Conservation (phyloP, 2,888 invertebrate species). For the Stictocephala bisonia region DNA sequence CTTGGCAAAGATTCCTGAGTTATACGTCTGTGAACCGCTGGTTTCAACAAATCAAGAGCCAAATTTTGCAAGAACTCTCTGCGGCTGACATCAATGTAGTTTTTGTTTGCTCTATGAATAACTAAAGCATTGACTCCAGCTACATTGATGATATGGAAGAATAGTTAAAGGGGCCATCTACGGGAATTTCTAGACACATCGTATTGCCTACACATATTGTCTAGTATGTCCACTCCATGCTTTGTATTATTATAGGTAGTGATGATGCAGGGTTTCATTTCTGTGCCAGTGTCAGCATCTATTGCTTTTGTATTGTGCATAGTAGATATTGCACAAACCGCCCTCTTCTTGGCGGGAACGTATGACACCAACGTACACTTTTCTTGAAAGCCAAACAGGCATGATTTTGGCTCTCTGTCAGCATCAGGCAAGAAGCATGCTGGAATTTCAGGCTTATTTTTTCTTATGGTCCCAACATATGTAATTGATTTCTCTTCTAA, state of each 20-base stretch:
- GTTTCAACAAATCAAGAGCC: slow-evolving; percentile 19
- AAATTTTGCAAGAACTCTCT: not conserved
- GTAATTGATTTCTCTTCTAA: not conserved
- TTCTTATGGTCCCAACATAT: slow-evolving; percentile 6
- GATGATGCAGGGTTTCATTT: slow-evolving; percentile 7
- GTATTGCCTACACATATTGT: slow-evolving; percentile 34
- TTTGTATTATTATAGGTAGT: slow-evolving; percentile 25
- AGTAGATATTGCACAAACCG: not conserved
- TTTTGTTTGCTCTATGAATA: not conserved
- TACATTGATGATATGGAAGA: slow-evolving; percentile 16
- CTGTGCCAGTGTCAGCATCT: not conserved
- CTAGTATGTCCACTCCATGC: slow-evolving; percentile 32
- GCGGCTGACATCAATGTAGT: not conserved
- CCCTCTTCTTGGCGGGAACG: not conserved
- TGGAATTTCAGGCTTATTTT: slow-evolving; percentile 7
- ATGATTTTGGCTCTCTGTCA: slow-evolving; percentile 5
- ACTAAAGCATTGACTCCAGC: slow-evolving; percentile 22
- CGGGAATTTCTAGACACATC: slow-evolving; percentile 16
- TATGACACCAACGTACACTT: not conserved
- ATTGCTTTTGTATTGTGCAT: not conserved
- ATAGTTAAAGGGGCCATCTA: slow-evolving; percentile 12
- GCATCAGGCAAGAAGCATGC: not conserved
- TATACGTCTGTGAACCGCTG: slow-evolving; percentile 13
- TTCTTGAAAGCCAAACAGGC: slow-evolving; percentile 18
- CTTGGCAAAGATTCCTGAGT: not conserved